Evolutionary conservation across 2,888 invertebrate species (phyloP).

Genomic region (Adineta ricciae): DNA sequence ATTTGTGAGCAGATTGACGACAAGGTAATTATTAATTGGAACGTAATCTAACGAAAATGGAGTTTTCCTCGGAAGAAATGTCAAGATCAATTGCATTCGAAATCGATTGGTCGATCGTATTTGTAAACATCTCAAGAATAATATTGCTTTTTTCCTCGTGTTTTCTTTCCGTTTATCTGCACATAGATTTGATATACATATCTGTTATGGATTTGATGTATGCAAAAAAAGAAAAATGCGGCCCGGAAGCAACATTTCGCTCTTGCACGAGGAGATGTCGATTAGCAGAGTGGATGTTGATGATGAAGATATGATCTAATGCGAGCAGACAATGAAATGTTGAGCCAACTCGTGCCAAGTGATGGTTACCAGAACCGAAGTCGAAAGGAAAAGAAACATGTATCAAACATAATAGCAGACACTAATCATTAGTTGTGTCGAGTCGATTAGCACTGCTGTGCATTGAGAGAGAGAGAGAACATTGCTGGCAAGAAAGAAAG

Average conservation of each 20-base stretch:
- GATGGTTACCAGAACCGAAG: background rate
- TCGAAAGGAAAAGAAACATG: background rate
- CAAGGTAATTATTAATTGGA: background rate
- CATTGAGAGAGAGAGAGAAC: background rate
- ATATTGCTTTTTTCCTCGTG: background rate
- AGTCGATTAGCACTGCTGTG: constrained; percentile 11
- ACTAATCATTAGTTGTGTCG: constrained; percentile 3
- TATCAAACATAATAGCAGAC: constrained; percentile 15
- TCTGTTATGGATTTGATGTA: background rate
- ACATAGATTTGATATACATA: background rate
- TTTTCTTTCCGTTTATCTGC: background rate
- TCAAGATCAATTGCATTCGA: background rate
- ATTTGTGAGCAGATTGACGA: background rate
- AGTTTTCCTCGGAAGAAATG: background rate
- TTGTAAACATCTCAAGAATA: constrained; percentile 13
- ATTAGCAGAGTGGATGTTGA: background rate
- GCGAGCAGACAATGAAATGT: constrained; percentile 1
- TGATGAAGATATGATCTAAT: constrained; percentile 4
- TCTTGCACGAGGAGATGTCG: background rate
- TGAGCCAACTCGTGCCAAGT: constrained; percentile 13
- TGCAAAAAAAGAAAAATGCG: background rate
- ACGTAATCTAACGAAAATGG: background rate
- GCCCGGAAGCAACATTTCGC: background rate
- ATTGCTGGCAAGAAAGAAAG: background rate
- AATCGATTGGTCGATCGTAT: background rate